Conservation (phyloP, 2,113 vertebrate species). For the Okapia johnstoni region DNA sequence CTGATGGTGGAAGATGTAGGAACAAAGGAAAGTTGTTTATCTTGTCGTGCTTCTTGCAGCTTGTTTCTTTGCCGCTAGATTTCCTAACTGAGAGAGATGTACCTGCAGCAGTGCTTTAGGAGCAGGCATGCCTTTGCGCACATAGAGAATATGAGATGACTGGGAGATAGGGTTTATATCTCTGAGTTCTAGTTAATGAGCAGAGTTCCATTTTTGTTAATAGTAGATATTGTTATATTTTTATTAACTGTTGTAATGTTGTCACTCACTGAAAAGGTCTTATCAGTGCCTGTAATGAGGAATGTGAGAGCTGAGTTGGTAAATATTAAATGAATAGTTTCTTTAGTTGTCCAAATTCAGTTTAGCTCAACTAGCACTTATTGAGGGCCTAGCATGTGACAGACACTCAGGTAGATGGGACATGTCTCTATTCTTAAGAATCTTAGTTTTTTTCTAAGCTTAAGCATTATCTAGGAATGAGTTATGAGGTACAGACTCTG, state of each 20-base stretch:
- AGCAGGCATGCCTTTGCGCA: background rate
- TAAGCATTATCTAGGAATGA: background rate
- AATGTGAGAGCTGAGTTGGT: conserved; percentile 3
- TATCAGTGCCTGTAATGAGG: background rate
- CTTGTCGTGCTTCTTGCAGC: background rate
- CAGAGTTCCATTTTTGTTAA: background rate
- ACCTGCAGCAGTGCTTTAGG: background rate
- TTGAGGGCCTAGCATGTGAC: background rate
- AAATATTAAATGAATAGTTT: conserved; percentile 2
- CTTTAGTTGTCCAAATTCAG: background rate
- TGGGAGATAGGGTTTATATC: background rate
- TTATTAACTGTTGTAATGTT: background rate
- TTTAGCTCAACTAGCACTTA: background rate
- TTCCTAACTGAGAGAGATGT: background rate
- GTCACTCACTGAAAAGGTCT: background rate
- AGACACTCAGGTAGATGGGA: background rate
- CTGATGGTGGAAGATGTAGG: background rate
- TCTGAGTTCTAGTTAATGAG: conserved; percentile 10
- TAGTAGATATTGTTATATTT: background rate
- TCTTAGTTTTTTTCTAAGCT: background rate
- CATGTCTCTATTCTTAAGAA: background rate
- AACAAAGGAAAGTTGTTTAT: conserved; percentile 3
- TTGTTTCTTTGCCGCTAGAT: background rate
- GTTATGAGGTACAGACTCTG: background rate
- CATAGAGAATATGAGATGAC: background rate